These are phyloP conservation scores for Oreochromis niloticus DNA, from an alignment of 2,113 vertebrate genomes.

Conservation along the genomic window DNA sequence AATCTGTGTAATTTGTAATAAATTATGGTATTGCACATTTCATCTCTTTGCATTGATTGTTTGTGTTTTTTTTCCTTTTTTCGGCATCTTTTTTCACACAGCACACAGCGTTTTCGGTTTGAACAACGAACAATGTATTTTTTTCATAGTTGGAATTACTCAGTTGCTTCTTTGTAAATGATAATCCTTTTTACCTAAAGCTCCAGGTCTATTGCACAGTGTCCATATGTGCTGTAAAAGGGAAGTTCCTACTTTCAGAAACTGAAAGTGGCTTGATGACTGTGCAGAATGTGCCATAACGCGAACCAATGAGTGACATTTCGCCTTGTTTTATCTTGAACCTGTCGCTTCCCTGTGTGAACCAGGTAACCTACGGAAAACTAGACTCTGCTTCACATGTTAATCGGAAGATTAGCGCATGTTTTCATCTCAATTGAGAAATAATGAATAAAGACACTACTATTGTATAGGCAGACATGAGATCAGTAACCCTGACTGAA, in stretches of 20 bases:
- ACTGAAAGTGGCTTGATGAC: not conserved
- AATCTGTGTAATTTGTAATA: not conserved
- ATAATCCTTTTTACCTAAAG: not conserved
- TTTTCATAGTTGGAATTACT: not conserved
- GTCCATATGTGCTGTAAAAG: not conserved
- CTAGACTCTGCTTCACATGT: not conserved
- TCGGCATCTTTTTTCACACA: not conserved
- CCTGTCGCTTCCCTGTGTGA: not conserved
- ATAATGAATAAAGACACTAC: not conserved
- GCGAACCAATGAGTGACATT: not conserved
- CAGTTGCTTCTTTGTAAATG: not conserved
- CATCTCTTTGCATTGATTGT: fast-evolving
- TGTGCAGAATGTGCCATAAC: not conserved
- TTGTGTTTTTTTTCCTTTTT: fast-evolving
- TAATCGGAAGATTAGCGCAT: not conserved
- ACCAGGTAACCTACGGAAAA: not conserved
- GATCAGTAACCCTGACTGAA: not conserved
- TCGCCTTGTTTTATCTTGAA: not conserved
- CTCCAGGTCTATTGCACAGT: not conserved
- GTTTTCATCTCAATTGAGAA: not conserved
- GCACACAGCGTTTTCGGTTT: not conserved
- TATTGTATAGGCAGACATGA: not conserved
- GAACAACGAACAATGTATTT: not conserved
- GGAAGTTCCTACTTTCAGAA: not conserved
- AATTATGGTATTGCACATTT: fast-evolving